These are phyloP conservation scores for Marasmarcha lunaedactyla DNA, from an alignment of 2,888 invertebrate genomes.

Conservation along the genomic window DNA sequence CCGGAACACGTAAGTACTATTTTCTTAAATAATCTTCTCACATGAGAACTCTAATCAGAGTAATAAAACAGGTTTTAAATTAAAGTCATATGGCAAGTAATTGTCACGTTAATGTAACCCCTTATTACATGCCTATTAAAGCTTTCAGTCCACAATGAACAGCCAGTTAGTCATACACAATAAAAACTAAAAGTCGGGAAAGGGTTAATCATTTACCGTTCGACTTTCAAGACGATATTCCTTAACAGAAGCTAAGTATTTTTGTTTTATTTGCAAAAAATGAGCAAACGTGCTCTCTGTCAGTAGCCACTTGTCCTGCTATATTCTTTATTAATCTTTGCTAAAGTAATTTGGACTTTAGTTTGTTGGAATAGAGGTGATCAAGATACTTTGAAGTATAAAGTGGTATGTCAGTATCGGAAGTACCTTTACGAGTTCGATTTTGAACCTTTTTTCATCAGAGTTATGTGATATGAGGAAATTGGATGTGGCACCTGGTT, in stretches of 20 bases:
- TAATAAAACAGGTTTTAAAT: no score
- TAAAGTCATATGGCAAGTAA: no score
- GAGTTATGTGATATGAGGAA: conserved; percentile 25
- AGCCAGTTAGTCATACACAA: not conserved
- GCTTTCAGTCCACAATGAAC: not conserved
- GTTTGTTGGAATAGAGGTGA: conserved; percentile 11
- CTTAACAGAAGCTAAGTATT: not conserved
- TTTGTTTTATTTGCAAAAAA: conserved; percentile 1
- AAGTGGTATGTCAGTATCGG: conserved; percentile 41
- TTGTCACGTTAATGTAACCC: no score
- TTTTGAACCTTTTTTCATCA: conserved; percentile 44
- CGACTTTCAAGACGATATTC: not conserved
- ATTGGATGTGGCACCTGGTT: conserved; percentile 13
- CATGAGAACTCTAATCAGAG: no score
- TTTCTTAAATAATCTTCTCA: no score
- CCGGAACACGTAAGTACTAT: no score
- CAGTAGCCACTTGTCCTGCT: not conserved
- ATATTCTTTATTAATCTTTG: not conserved
- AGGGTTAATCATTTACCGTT: conserved; percentile 1
- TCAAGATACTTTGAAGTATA: conserved; percentile 23
- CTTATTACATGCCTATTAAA: no score
- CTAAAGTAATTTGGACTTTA: not conserved
- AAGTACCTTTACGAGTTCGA: conserved; percentile 50
- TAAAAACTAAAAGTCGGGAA: not conserved
- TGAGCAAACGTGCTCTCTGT: not conserved